Conservation (phyloP, 2,888 invertebrate species). For the Gortyna flavago region DNA sequence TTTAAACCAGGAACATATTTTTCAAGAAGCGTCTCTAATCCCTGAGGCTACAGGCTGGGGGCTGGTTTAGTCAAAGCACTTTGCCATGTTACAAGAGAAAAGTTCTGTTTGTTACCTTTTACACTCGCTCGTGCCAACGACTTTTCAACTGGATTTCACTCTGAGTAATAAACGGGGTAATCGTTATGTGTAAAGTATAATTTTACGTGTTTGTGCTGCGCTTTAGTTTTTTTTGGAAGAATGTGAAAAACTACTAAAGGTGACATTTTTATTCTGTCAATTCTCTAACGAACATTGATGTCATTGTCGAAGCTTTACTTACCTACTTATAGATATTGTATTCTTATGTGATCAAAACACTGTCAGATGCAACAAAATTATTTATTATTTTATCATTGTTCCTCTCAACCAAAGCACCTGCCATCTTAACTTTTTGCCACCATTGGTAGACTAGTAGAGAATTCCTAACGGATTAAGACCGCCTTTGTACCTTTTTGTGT, state of each 20-base stretch:
- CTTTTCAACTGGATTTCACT: slow-evolving; percentile 61
- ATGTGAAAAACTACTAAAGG: neutral
- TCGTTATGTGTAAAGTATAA: slow-evolving; percentile 24
- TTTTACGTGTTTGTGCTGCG: slow-evolving; percentile 4
- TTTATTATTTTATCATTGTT: too few species aligned
- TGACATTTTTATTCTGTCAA: neutral
- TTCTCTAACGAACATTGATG: neutral
- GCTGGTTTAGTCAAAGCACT: slow-evolving; percentile 64
- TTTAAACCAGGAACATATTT: slow-evolving; percentile 44
- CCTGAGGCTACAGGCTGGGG: slow-evolving; percentile 53
- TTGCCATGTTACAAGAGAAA: slow-evolving; percentile 56
- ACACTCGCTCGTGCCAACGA: slow-evolving; percentile 62
- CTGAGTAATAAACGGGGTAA: slow-evolving; percentile 57
- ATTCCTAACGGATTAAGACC: too few species aligned
- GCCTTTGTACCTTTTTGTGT: too few species aligned
- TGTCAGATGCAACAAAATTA: neutral
- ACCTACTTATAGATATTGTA: neutral
- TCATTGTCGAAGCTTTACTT: neutral
- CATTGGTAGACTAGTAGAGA: too few species aligned
- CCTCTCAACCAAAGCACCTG: too few species aligned
- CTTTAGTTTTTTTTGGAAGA: neutral
- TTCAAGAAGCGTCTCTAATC: slow-evolving; percentile 52
- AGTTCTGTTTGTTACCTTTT: slow-evolving; percentile 62
- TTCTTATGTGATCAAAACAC: neutral
- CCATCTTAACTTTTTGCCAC: too few species aligned